phyloP scores from a whole-genome alignment of 2,888 invertebrate genomes.

The Idaea straminata region DNA sequence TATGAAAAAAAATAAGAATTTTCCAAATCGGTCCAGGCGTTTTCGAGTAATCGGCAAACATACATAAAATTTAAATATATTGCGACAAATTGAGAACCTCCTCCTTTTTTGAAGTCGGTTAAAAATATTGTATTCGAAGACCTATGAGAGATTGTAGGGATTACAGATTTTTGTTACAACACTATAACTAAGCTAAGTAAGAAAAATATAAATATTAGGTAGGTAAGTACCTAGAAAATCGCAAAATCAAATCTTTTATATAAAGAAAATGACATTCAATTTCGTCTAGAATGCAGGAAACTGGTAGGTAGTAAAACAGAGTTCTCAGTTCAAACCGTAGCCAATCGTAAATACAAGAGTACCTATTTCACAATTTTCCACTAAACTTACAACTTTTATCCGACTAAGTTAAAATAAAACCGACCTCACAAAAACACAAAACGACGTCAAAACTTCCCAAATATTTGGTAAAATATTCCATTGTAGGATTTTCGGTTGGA shows the following conservation, averaged over 20 bases:
- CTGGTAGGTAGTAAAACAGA: neutral
- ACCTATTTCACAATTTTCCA: neutral
- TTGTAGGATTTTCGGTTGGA: slow-evolving; percentile 40
- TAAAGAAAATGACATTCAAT: neutral
- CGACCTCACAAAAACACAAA: slow-evolving; percentile 25
- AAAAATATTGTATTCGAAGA: too few species aligned
- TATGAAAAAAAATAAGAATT: too few species aligned
- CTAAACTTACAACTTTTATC: neutral
- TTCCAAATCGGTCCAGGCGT: too few species aligned
- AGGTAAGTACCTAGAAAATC: neutral
- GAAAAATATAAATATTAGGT: too few species aligned
- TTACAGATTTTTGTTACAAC: too few species aligned
- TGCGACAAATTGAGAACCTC: too few species aligned
- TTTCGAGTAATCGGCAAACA: too few species aligned
- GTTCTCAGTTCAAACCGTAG: neutral
- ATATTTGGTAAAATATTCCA: slow-evolving; percentile 47
- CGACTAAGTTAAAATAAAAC: slow-evolving; percentile 20
- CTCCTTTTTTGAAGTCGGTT: too few species aligned
- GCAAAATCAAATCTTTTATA: too few species aligned
- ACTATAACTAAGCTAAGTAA: too few species aligned
- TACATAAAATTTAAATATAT: too few species aligned
- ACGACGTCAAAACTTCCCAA: slow-evolving; percentile 35
- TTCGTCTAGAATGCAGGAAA: neutral
- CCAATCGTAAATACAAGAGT: neutral
- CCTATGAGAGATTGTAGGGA: too few species aligned